Conservation (phyloP, 2,888 invertebrate genomes). For the Pachycephus smyrnensis region DNA sequence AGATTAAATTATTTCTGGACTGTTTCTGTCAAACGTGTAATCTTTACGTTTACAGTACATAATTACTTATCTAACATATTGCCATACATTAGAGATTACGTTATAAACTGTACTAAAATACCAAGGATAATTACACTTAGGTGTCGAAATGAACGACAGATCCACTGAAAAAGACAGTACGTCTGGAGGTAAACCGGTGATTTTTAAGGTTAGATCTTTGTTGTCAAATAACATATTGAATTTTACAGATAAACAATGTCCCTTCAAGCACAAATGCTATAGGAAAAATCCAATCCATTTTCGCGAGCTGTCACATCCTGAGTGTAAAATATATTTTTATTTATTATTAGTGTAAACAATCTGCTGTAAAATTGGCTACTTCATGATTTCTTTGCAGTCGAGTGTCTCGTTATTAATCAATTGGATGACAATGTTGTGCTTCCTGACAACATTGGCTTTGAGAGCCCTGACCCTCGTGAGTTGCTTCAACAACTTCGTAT, state of each 20-base stretch:
- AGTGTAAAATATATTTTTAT: conserved; percentile 71
- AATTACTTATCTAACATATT: background rate
- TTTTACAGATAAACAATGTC: conserved; percentile 69
- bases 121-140: background rate
- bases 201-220: background rate
- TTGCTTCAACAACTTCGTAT: conserved; percentile 55
- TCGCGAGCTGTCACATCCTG: conserved; percentile 82
- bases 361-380: background rate
- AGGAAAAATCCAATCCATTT: conserved; percentile 88
- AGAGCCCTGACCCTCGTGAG: conserved; percentile 47
- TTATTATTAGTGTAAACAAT: conserved; percentile 12
- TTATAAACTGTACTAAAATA: background rate
- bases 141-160: background rate
- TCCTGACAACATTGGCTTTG: conserved; percentile 50
- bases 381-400: conserved; percentile 70
- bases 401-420: conserved; percentile 75
- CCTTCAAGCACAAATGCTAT: conserved; percentile 83
- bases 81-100: background rate
- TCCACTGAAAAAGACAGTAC: background rate
- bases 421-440: conserved; percentile 64
- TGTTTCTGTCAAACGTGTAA: background rate
- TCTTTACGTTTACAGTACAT: background rate
- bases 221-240: conserved; percentile 3
- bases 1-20: background rate
- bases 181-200: background rate